Evolutionary conservation across 2,797 vertebrate species (phyloP), one percentile per base, ranked within the genome.

Genomic region (Myoxocephalus aenaeus): DNA sequence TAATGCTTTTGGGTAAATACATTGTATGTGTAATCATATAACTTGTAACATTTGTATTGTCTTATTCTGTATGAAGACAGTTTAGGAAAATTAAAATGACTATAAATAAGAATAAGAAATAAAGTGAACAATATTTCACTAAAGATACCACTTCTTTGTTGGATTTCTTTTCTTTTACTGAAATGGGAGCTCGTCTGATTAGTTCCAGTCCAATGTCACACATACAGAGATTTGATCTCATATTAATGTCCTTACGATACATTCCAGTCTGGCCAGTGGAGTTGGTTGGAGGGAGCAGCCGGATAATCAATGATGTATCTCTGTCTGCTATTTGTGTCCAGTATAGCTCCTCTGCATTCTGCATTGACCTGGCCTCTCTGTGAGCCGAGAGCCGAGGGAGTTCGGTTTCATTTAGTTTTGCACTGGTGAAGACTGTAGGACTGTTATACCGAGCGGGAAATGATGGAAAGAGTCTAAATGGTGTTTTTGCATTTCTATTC

Each of bases 281-380:
- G 76, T 64, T 75, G 73, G 82, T 63, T 53, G 15, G 48, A 81
- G 51, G 57, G 69, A 83, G 75, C 65, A 1, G 70, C 69, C 17
- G 14, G 81, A 58, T 58, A 83, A 90, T 92, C 88, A 87, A 86
- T 91, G 84, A 85, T 84, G 66, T 77, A 79, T 88, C 76, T 80
- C 76, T 48, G 65, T 73, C 70, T 77, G 79, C 68, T 89, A 84
- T 87, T 85, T 87, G 85, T 81, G 81, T 88, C 75, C 74, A 64
- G 54, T 84, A 89, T 89, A 11, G 81, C 89, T 89, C 67, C 42
- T 50, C 42, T 36, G 69, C 77, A 69, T 80, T 82, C 83, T 81
- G 74, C 66, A 73, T 58, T 86, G 82, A 88, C 78, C 80, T 84
- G 73, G 69, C n/a, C 14, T 70, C 7, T 53, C 46, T 74, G 75